phyloP scores from a whole-genome alignment of 1,140 invertebrate species.

The Sweltsa coloradensis region DNA sequence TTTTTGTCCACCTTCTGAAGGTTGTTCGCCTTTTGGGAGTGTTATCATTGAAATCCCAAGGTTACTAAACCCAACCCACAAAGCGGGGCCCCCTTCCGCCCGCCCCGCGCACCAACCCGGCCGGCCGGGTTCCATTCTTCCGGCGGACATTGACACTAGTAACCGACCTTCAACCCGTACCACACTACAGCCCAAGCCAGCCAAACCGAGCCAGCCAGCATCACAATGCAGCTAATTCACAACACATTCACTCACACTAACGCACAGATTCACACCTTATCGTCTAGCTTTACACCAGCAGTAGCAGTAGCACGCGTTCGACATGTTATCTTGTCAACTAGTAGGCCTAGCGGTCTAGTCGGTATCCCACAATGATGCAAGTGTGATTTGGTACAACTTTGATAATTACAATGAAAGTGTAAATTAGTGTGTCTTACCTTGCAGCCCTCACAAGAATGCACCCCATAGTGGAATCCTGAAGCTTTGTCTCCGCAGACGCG shows the following conservation, averaged over 20 bases:
- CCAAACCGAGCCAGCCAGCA: no score
- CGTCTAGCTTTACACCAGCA: no score
- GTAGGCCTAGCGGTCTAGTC: no score
- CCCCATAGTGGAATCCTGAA: slow-evolving; percentile 98
- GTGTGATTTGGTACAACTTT: slow-evolving; percentile 2
- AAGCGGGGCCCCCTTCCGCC: no score
- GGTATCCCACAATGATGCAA: no score
- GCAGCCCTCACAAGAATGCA: slow-evolving; percentile 98
- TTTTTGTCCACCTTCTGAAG: background rate
- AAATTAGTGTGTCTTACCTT: slow-evolving; percentile 64
- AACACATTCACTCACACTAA: no score
- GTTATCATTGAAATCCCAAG: background rate
- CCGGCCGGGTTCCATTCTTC: slow-evolving; percentile 1
- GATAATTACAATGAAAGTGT: slow-evolving; percentile 2
- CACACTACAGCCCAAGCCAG: slow-evolving; percentile 1
- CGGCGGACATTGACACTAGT: slow-evolving; percentile 6
- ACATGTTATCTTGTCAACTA: no score
- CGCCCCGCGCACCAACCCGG: no score
- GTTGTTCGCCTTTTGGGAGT: slow-evolving; percentile 4
- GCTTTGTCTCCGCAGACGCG: slow-evolving; percentile 99
- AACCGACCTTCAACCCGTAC: slow-evolving; percentile 13
- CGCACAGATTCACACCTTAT: no score
- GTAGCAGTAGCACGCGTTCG: no score
- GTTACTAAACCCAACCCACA: no score
- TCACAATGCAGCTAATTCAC: no score